Percentiles rank a stretch among this genome's conserved stretches.
Evolutionary conservation across 2,113 vertebrate genomes (phyloP).

Genomic region (Uropsilus gracilis): DNA sequence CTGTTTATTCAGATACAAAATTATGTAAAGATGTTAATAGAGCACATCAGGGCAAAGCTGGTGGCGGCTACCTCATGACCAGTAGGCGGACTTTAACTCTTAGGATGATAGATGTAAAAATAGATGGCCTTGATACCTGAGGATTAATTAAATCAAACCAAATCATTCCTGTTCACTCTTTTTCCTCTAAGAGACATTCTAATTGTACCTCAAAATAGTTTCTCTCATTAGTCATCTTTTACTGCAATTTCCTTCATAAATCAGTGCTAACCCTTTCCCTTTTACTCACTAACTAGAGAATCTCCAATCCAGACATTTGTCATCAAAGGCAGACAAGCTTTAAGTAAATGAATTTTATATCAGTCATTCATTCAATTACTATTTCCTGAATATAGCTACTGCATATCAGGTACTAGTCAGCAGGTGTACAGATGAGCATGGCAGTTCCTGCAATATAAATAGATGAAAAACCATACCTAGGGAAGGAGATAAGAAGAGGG

Average conservation of each 20-base stretch:
- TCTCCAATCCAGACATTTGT: not conserved
- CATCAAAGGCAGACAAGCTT: not conserved
- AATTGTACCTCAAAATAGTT: conserved; percentile 58
- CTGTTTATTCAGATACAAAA: not conserved
- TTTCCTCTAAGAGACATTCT: conserved; percentile 41
- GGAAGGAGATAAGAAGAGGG: not conserved
- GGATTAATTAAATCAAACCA: conserved; percentile 64
- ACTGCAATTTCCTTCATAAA: not conserved
- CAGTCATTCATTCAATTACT: not conserved
- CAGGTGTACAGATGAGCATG: not conserved
- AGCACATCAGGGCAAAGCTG: conserved; percentile 11
- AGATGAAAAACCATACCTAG: not conserved
- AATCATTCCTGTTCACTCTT: conserved; percentile 49
- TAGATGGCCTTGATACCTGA: conserved; percentile 30
- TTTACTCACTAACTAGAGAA: not conserved
- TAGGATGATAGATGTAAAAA: conserved; percentile 51
- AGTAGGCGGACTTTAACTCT: conserved; percentile 21
- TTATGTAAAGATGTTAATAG: not conserved
- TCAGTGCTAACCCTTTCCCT: not conserved
- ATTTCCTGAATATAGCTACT: not conserved
- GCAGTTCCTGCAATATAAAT: not conserved
- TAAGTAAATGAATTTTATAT: not conserved
- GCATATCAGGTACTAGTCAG: not conserved
- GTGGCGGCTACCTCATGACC: not conserved
- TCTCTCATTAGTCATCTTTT: not conserved